phyloP scores from a whole-genome alignment of 2,113 vertebrate genomes.

The Baryphthengus martii region DNA sequence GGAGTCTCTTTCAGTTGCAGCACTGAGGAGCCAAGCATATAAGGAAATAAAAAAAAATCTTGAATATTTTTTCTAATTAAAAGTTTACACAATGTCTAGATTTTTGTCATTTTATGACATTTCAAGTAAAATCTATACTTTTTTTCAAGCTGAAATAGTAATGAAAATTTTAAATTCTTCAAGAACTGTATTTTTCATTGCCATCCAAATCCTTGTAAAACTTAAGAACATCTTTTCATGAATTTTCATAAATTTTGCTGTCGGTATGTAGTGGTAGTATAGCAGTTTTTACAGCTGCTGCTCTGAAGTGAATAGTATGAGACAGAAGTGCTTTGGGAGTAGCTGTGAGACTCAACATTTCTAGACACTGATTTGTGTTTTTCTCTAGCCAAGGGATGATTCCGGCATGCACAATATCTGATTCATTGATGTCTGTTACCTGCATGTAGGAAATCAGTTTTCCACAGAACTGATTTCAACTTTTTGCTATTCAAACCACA shows the following conservation, averaged over 20 bases:
- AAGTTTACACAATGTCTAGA: not conserved
- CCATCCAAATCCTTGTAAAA: not conserved
- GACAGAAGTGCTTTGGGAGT: not conserved
- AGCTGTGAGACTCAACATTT: not conserved
- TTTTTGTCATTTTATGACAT: not conserved
- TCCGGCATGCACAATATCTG: not conserved
- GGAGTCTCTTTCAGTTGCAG: not conserved
- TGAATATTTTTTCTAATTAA: not conserved
- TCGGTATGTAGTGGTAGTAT: not conserved
- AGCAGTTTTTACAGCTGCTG: not conserved
- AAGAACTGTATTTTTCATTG: not conserved
- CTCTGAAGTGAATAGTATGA: not conserved
- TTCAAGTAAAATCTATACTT: not conserved
- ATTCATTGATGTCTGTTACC: not conserved
- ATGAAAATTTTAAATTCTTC: not conserved
- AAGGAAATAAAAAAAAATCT: not conserved
- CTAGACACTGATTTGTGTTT: not conserved
- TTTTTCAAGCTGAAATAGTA: not conserved
- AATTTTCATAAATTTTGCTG: not conserved
- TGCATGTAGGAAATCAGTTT: constrained; percentile 13
- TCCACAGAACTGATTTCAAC: constrained; percentile 10
- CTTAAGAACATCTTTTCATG: not conserved
- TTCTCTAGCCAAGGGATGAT: not conserved
- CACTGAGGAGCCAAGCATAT: not conserved
- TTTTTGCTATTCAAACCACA: not conserved